Conservation (phyloP, 1,140 invertebrate genomes). For the Drosophila repletoides region DNA sequence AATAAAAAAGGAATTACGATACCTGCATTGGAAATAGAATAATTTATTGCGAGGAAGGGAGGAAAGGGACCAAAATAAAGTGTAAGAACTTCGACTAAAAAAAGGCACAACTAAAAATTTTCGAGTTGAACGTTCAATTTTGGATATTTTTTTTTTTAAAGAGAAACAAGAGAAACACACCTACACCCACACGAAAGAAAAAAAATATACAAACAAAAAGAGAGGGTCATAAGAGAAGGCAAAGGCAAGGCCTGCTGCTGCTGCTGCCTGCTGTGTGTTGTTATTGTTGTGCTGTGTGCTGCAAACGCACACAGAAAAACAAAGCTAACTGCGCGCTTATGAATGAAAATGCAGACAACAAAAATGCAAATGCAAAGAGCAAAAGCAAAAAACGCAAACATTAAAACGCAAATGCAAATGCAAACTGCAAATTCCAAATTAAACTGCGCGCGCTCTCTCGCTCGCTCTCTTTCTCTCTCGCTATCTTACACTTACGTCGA, state of each 20-base stretch:
- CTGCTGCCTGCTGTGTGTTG: no score
- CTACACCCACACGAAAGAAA: no score
- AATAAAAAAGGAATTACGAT: no score
- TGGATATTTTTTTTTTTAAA: no score
- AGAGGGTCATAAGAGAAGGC: not conserved
- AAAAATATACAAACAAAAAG: not conserved
- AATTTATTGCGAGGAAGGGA: not conserved
- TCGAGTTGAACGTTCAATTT: constrained; percentile 13
- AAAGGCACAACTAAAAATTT: not conserved
- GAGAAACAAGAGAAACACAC: no score
- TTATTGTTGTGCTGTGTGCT: no score
- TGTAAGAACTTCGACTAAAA: not conserved
- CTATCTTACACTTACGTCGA: constrained; percentile 25
- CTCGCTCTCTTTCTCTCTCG: not conserved
- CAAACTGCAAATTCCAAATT: constrained; percentile 43
- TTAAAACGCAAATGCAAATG: constrained; percentile 39
- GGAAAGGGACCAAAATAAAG: not conserved
- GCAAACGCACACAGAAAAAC: not conserved
- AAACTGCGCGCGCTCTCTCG: not conserved
- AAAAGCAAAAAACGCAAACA: constrained; percentile 10
- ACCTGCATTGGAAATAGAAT: constrained; percentile 42
- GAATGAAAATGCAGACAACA: constrained; percentile 64
- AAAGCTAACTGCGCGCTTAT: constrained; percentile 63
- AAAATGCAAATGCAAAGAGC: constrained; percentile 16
- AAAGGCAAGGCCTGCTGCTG: constrained; percentile 40